Base-by-base conservation (phyloP, 2,797 vertebrate genomes). In the Saxicola maurus region DNA sequence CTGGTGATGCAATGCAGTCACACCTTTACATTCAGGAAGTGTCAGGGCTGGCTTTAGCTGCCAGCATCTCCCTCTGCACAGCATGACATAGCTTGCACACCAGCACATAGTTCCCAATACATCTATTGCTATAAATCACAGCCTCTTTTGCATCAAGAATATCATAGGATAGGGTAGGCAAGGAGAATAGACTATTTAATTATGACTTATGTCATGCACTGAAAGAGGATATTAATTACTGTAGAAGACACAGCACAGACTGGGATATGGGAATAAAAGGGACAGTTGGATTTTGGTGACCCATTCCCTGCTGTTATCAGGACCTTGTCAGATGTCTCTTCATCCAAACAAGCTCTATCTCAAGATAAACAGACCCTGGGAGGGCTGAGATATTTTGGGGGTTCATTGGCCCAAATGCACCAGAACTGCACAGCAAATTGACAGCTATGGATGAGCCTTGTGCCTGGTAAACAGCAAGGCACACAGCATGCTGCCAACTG, bases 381-480 rank as follows among this genome's bases (percentile, higher is more conserved):
- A 92, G 67, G 45, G 38, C 12, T 43, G 45, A 76, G 56, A 48
- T 14, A 43, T 43, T 80, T 71, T 69, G 8, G 7, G 51, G 49
- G 20, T 40, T 21, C 53, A 17, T 46, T 69, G 46, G 65, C 60
- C 33, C 62, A 71, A 76, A 80, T 40, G 13, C 17, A 73, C 23
- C 23, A 49, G 25, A 10, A 31, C 33, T 49, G 33, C 45, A 51
- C 3, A 5, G 28, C 65, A 83, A 64, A 76, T 11, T 52, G 62
- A 52, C 45, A 55, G 3, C 85, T 92, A 49, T n/a, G 88, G 61
- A 84, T 88, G 71, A 76, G 33, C 38, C 57, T 59, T 35, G 37
- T 65, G 80, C 53, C 89, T 88, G 92, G 77, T 76, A 69, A 85
- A 69, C 81, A 95, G 86, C 77, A 87, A 90, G 86, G 82, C 68